Percentiles rank a stretch among this genome's conserved stretches.
phyloP scores from a whole-genome alignment of 2,797 vertebrate species.

The Chloroceryle amazona region DNA sequence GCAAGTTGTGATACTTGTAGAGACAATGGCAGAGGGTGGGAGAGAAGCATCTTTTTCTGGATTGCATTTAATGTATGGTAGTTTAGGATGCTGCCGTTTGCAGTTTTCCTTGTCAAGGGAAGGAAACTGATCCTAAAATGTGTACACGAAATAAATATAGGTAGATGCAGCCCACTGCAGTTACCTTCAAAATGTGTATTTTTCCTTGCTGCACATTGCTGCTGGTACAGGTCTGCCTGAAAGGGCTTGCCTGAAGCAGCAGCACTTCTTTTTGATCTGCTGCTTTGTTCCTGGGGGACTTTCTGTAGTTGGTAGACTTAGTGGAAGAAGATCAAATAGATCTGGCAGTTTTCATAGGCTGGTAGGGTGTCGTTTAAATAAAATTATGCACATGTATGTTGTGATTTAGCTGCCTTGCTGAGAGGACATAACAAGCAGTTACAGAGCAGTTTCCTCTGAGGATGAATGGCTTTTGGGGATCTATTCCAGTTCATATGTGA shows the following conservation, averaged over 20 bases:
- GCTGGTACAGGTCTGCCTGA: background rate
- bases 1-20: background rate
- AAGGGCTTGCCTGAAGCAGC: slow-evolving; percentile 24
- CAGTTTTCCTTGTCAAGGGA: background rate
- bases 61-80: rapidly evolving
- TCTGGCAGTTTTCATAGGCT: slow-evolving; percentile 17
- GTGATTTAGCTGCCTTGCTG: background rate
- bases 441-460: slow-evolving; percentile 14
- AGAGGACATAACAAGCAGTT: slow-evolving; percentile 45
- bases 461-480: slow-evolving; percentile 1
- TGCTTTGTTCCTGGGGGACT: background rate
- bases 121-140: background rate
- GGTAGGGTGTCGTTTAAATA: slow-evolving; percentile 54
- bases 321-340: slow-evolving; percentile 44
- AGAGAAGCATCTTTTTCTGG: background rate
- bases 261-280: slow-evolving; percentile 49
- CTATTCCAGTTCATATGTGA: background rate
- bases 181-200: background rate
- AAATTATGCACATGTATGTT: background rate
- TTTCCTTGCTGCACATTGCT: background rate
- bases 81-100: background rate
- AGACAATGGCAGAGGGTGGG: background rate
- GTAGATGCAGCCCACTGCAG: background rate
- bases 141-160: background rate
- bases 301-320: slow-evolving; percentile 33